These are phyloP conservation scores for Plutella xylostella DNA, from an alignment of 2,888 invertebrate species.

Conservation along the genomic window DNA sequence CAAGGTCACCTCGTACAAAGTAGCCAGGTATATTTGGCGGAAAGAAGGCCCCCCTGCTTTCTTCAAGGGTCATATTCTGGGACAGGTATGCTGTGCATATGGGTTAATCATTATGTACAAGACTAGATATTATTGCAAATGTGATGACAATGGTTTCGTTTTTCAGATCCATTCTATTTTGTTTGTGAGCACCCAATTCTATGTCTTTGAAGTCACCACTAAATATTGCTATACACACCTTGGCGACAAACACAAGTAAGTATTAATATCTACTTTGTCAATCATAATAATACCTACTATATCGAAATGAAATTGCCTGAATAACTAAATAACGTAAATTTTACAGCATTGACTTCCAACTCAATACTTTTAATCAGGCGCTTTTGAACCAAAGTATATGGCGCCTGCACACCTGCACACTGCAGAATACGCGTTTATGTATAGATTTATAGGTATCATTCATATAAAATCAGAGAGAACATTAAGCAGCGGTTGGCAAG, in stretches of 20 bases:
- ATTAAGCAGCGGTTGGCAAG: too few species aligned
- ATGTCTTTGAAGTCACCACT: slow-evolving; percentile 38
- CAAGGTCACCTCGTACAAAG: slow-evolving; percentile 72
- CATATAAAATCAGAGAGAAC: too few species aligned
- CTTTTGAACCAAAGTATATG: too few species aligned
- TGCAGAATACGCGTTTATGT: too few species aligned
- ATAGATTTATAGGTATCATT: too few species aligned
- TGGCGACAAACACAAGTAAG: not conserved
- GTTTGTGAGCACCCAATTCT: slow-evolving; percentile 42
- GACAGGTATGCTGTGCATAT: slow-evolving; percentile 71
- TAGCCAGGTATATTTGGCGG: slow-evolving; percentile 73
- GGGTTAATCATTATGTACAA: not conserved
- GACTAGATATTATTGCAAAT: not conserved
- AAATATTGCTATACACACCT: slow-evolving; percentile 19
- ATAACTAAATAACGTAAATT: too few species aligned
- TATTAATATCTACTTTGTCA: too few species aligned
- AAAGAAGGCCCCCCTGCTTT: slow-evolving; percentile 89
- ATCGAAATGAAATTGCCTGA: too few species aligned
- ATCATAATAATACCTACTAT: too few species aligned
- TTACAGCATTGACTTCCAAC: too few species aligned
- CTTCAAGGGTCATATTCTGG: slow-evolving; percentile 96
- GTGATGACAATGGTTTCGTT: not conserved
- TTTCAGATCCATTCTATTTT: slow-evolving; percentile 44
- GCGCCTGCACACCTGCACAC: too few species aligned
- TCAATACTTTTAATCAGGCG: too few species aligned